Percentiles rank a stretch among this genome's conserved stretches.
These are phyloP conservation scores for Conistra vaccinii DNA, from an alignment of 2,888 invertebrate species.

Conservation along the genomic window DNA sequence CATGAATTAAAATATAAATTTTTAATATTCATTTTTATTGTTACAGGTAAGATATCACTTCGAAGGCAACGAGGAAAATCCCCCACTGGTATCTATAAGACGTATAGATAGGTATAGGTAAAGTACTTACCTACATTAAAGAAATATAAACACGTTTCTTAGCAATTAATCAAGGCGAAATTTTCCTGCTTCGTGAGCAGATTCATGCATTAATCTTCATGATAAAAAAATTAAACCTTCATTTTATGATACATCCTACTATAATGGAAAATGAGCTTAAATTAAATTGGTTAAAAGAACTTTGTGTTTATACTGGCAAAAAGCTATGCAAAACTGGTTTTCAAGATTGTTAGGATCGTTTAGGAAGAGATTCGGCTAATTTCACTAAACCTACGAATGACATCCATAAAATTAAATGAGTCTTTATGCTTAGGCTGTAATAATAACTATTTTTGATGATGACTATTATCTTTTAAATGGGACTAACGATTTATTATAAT, in stretches of 20 bases:
- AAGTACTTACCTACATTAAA: constrained; percentile 12
- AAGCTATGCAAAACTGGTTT: neutral
- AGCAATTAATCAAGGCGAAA: constrained; percentile 16
- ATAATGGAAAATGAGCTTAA: neutral
- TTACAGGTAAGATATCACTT: constrained; percentile 81
- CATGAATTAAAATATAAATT: constrained; percentile 71
- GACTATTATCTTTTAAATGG: neutral
- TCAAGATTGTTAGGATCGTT: neutral
- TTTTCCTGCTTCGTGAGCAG: constrained; percentile 27
- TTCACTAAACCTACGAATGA: neutral
- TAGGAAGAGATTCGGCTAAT: neutral
- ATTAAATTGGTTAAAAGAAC: neutral
- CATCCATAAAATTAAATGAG: neutral
- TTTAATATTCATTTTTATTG: constrained; percentile 78
- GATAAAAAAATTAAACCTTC: neutral
- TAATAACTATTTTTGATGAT: neutral
- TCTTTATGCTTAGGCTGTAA: neutral
- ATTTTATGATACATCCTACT: neutral
- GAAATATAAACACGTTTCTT: constrained; percentile 53
- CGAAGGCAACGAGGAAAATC: constrained; percentile 29
- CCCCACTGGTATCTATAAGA: neutral
- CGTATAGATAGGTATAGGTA: constrained; percentile 3
- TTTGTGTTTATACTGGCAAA: neutral
- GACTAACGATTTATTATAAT: neutral
- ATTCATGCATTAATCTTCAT: constrained; percentile 1